A percentile compares a stretch with the other conserved stretches of the same genome.
phyloP scores from a whole-genome alignment of 2,888 invertebrate genomes.

The Andrena marginata region DNA sequence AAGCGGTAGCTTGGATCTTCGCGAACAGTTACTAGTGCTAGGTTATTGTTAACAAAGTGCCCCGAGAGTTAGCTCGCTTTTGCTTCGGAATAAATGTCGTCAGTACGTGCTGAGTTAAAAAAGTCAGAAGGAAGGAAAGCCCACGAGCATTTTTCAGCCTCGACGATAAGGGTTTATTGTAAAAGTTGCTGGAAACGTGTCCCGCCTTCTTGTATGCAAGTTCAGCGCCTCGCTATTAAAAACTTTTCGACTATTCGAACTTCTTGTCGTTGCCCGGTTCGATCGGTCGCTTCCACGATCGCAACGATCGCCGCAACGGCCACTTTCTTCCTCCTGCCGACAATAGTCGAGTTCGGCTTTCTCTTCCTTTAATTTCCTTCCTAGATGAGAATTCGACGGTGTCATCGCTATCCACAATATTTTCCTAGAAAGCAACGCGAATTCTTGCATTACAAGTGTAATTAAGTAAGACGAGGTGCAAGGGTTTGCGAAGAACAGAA shows the following conservation, averaged over 20 bases:
- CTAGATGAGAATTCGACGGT: neutral
- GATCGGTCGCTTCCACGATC: neutral
- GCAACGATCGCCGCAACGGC: neutral
- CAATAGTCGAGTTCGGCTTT: neutral
- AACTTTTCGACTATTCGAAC: neutral
- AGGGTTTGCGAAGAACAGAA: neutral
- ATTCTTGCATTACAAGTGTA: neutral
- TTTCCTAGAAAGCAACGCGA: too few relatives aligned
- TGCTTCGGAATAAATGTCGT: too few relatives aligned
- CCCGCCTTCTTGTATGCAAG: neutral
- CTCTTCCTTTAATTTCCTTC: neutral
- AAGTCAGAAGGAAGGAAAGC: neutral
- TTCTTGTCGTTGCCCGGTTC: neutral
- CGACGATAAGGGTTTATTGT: conserved; percentile 10
- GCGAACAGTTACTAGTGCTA: too few relatives aligned
- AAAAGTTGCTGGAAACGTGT: neutral
- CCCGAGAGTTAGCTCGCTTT: too few relatives aligned
- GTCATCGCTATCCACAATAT: neutral
- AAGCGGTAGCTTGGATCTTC: too few relatives aligned
- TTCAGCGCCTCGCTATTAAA: neutral
- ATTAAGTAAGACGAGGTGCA: neutral
- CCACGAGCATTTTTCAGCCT: neutral
- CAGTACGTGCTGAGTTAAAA: neutral
- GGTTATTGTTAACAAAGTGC: too few relatives aligned
- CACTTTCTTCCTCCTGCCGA: neutral